Percentiles rank a stretch among this genome's conserved stretches.
Evolutionary conservation across 1,140 invertebrate genomes (phyloP).

Genomic region (Sitobion miscanthi): DNA sequence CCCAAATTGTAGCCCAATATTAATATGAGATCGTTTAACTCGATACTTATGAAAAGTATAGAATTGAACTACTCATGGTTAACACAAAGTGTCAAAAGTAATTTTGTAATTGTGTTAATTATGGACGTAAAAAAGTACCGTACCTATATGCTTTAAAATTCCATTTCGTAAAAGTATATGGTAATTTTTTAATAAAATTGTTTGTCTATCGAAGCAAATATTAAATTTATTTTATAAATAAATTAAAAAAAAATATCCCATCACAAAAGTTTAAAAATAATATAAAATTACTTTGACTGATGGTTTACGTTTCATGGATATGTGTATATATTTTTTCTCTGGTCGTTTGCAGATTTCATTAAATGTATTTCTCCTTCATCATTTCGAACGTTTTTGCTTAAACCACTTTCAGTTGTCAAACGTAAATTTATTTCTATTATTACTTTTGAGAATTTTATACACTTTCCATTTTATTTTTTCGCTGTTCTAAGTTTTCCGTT

Average conservation of each 20-base stretch:
- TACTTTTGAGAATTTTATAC: background rate
- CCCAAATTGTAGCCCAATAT: background rate
- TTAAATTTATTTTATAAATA: background rate
- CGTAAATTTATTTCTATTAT: background rate
- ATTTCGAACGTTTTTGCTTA: background rate
- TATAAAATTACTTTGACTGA: background rate
- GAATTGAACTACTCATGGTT: background rate
- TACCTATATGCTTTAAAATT: background rate
- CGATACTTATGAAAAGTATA: background rate
- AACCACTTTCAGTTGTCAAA: conserved; percentile 1
- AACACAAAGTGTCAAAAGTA: background rate
- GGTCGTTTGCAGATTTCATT: background rate
- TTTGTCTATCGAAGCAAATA: background rate
- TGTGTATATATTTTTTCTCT: background rate
- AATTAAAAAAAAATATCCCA: background rate
- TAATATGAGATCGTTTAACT: background rate
- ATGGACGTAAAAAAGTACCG: background rate
- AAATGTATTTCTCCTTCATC: background rate
- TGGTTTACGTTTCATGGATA: background rate
- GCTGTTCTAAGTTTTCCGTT: background rate
- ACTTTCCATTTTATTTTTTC: background rate
- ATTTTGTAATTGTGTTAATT: background rate
- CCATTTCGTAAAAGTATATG: background rate
- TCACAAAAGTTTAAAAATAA: background rate
- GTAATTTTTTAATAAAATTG: background rate